phyloP scores from a whole-genome alignment of 2,113 vertebrate species.

The Etheostoma cragini region DNA sequence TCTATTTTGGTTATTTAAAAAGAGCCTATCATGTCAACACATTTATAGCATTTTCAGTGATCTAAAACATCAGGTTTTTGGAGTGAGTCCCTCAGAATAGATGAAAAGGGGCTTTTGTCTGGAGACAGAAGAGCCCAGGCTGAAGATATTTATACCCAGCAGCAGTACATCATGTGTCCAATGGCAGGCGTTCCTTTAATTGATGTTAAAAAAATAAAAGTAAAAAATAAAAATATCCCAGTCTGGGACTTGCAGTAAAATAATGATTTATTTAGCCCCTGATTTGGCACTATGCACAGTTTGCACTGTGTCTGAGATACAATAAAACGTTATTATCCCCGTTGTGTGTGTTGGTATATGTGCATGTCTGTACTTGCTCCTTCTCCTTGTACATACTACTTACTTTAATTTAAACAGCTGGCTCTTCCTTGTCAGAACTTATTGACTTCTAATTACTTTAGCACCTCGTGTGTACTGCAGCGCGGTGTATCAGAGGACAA shows the following conservation, averaged over 20 bases:
- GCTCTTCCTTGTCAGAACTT: conserved; percentile 37
- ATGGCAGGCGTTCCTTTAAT: conserved; percentile 4
- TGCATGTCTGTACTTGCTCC: background rate
- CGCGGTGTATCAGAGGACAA: background rate
- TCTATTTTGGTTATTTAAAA: conserved; percentile 30
- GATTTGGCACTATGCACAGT: conserved; percentile 36
- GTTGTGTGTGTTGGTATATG: background rate
- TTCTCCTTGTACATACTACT: conserved; percentile 36
- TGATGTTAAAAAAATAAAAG: conserved; percentile 45
- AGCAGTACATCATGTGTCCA: background rate
- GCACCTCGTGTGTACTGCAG: background rate
- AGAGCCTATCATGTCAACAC: background rate
- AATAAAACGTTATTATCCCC: conserved; percentile 55
- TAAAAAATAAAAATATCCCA: conserved; percentile 49
- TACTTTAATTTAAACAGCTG: conserved; percentile 56
- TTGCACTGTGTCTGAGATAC: conserved; percentile 35
- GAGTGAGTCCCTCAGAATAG: background rate
- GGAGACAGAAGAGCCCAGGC: background rate
- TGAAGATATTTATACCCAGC: conserved; percentile 3
- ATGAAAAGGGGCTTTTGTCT: background rate
- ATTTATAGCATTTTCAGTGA: conserved; percentile 26
- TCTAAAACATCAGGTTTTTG: background rate
- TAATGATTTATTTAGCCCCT: conserved; percentile 32
- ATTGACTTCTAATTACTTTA: conserved; percentile 53
- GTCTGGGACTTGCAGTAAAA: conserved; percentile 30